Conservation (phyloP, 2,797 vertebrate species). For the Pogonophryne albipinna region DNA sequence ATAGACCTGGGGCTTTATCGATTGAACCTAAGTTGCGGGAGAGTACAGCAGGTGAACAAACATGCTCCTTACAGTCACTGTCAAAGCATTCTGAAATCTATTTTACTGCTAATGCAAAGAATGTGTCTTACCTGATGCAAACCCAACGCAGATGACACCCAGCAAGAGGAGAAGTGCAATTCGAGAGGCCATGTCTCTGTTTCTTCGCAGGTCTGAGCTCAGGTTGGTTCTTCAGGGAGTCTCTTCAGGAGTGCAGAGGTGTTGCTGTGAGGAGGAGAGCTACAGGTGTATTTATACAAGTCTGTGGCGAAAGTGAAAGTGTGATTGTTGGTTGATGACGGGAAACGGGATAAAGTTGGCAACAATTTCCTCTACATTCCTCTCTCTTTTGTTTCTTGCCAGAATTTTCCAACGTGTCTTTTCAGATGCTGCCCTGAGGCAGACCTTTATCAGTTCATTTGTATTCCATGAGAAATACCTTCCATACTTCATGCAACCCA, state of each 20-base stretch:
- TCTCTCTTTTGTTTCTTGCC: neutral
- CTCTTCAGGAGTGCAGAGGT: conserved; percentile 32
- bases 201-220: conserved; percentile 4
- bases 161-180: conserved; percentile 64
- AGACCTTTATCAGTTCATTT: neutral
- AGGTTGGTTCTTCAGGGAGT: neutral
- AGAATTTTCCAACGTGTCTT: neutral
- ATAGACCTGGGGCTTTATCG: too few species aligned
- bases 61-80: too few species aligned
- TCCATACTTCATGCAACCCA: neutral
- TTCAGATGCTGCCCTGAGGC: neutral
- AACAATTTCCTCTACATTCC: neutral
- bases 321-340: conserved; percentile 11
- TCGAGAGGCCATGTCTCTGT: conserved; percentile 61
- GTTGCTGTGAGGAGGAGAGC: conserved; percentile 12
- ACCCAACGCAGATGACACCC: conserved; percentile 40
- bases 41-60: too few species aligned
- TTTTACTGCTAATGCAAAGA: neutral
- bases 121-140: conserved; percentile 55
- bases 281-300: conserved; percentile 65
- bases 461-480: neutral
- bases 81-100: neutral
- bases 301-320: conserved; percentile 61
- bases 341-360: conserved; percentile 36
- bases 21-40: too few species aligned